Percentiles rank a stretch among this genome's conserved stretches.
Evolutionary conservation across 2,888 invertebrate genomes (phyloP).

Genomic region (Cosmorhoe ocellata): DNA sequence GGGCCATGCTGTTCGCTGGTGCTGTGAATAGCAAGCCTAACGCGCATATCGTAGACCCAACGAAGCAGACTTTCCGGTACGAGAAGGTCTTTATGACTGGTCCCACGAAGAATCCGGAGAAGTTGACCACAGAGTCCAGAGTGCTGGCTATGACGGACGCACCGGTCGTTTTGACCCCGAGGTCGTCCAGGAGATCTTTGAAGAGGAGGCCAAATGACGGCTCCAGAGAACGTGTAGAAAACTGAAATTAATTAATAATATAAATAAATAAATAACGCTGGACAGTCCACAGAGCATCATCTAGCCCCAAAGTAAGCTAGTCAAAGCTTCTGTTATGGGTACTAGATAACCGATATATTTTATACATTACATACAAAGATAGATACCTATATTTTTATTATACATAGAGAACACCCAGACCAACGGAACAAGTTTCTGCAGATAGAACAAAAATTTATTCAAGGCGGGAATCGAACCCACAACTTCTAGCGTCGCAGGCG

Average conservation of each 20-base stretch:
- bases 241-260: conserved; percentile 74
- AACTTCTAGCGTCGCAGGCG: too few species aligned
- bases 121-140: conserved; percentile 89
- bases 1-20: conserved; percentile 87
- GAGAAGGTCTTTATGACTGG: conserved; percentile 89
- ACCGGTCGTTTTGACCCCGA: conserved; percentile 88
- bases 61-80: conserved; percentile 86
- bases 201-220: conserved; percentile 92
- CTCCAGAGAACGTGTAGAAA: conserved; percentile 90
- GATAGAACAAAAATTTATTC: too few species aligned
- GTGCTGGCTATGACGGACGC: conserved; percentile 89
- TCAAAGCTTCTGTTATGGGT: too few species aligned
- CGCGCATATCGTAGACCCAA: conserved; percentile 85
- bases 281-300: too few species aligned
- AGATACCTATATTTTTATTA: too few species aligned
- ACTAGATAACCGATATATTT: too few species aligned
- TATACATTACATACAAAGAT: too few species aligned
- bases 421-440: too few species aligned
- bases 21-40: conserved; percentile 86
- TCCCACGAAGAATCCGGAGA: conserved; percentile 89
- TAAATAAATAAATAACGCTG: neutral
- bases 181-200: conserved; percentile 86
- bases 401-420: too few species aligned
- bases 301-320: too few species aligned
- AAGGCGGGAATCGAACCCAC: too few species aligned